Base-by-base conservation (phyloP, 2,888 invertebrate genomes). In the Caenorhabditis becei region DNA sequence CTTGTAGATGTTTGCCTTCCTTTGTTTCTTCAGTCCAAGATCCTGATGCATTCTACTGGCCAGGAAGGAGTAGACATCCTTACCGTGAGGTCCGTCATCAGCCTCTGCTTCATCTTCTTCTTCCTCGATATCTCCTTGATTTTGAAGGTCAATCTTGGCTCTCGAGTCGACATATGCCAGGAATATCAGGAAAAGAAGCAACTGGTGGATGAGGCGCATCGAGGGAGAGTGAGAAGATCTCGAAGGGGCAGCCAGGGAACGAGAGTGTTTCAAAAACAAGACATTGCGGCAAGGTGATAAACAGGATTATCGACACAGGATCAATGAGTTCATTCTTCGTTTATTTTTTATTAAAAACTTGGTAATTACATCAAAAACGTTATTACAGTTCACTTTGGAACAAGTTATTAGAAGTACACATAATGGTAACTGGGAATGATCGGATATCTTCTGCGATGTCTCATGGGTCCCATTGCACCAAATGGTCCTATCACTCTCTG, bases 1-100 rank as follows among this genome's bases (percentile, higher is more conserved):
- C 59, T 66, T 82, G 51, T 86, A 86, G 23, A 80, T 67, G 14
- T 58, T 71, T 0, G 86, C 78, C n/a, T 62, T 58, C 2, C 72
- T 81, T 51, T 63, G 47, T 63, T 84, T 85, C 56, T 83, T 83
- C 66, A 58, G 44, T 26, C 80, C 79, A 23, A 84, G 82, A 23
- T 84, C 85, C 26, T 87, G 84, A 37, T 86, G 81, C 86, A 87
- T 81, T 49, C 87, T 49, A 20, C 82, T 83, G 32, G 83, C 82
- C 11, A 87, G 82, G 63, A 83, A 86, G 20, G 77, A 72, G 67
- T 84, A 85, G 26, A 82, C 74, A 66, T 82, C 65, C 28, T 75
- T 70, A 11, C 79, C 79, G 10, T 66, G 41, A 5, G 74, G 69
- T 18, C 75, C 65, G 35, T 75, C 75, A 14, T 80, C 75, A 20